A percentile compares a stretch with the other conserved stretches of the same genome.
These are phyloP conservation scores for Psittacula cyanocephala DNA, from an alignment of 2,113 vertebrate species.

Conservation along the genomic window DNA sequence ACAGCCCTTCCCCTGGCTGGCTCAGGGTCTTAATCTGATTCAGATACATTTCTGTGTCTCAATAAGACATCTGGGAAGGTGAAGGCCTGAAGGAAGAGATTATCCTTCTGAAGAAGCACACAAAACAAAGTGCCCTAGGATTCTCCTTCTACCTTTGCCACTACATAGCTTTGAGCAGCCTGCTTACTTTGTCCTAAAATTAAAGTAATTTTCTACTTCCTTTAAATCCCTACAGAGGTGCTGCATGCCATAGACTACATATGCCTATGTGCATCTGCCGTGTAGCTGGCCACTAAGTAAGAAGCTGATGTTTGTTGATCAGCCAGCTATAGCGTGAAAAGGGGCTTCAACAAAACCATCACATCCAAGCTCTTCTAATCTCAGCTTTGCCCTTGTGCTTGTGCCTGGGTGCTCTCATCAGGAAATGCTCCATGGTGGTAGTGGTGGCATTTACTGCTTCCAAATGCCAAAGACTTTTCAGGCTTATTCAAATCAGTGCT, in stretches of 20 bases:
- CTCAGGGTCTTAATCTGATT: not conserved
- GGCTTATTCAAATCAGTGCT: not conserved
- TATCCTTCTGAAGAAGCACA: not conserved
- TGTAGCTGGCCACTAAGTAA: not conserved
- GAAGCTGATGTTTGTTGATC: not conserved
- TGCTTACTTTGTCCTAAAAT: not conserved
- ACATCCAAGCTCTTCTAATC: not conserved
- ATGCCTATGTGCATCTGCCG: not conserved
- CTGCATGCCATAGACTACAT: not conserved
- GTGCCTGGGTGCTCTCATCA: not conserved
- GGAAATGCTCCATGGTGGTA: fast-evolving
- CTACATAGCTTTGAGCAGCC: not conserved
- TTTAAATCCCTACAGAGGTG: not conserved
- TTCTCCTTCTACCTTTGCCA: not conserved
- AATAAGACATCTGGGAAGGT: not conserved
- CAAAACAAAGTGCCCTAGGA: not conserved
- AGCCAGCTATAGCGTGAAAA: not conserved
- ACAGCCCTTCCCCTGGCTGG: not conserved
- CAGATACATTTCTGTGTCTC: not conserved
- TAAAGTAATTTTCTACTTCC: not conserved
- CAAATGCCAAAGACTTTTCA: not conserved
- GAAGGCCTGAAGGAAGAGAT: not conserved
- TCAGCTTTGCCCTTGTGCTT: not conserved
- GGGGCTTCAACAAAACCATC: not conserved
- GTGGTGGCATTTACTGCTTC: not conserved